Conservation (phyloP, 2,113 vertebrate genomes). For the Ursus arctos region DNA sequence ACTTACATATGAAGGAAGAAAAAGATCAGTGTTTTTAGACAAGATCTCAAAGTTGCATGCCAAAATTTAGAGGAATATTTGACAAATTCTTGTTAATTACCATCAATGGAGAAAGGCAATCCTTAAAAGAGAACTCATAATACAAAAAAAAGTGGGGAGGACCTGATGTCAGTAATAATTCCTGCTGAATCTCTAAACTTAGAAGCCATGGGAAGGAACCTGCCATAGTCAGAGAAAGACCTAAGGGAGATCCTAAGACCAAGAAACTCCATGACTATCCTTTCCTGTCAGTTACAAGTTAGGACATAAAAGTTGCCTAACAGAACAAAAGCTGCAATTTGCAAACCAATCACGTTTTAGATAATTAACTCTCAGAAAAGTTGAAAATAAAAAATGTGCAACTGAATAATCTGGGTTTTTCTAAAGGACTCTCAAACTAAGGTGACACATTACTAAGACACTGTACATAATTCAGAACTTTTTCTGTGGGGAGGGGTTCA, state of each 20-base stretch:
- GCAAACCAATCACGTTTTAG: conserved; percentile 17
- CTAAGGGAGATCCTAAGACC: background rate
- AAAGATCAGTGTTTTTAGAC: background rate
- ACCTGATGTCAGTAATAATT: background rate
- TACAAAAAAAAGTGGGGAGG: background rate
- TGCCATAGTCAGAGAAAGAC: background rate
- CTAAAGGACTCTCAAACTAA: conserved; percentile 4
- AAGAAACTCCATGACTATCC: background rate
- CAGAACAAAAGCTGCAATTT: background rate
- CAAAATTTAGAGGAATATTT: conserved; percentile 24
- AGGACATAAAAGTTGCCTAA: background rate
- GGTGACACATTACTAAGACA: background rate
- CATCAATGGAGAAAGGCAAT: background rate
- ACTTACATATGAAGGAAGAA: background rate
- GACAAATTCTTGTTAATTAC: conserved; percentile 24
- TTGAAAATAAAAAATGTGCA: conserved; percentile 51
- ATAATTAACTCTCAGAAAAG: background rate
- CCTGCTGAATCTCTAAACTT: background rate
- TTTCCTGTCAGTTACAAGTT: background rate
- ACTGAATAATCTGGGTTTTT: conserved; percentile 16
- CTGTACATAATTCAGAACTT: background rate
- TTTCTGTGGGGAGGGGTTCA: background rate
- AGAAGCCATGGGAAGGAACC: background rate
- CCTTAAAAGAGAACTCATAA: background rate
- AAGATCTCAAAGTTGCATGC: background rate